Evolutionary conservation across 2,797 vertebrate genomes (phyloP).

Genomic region (Myotis daubentonii): DNA sequence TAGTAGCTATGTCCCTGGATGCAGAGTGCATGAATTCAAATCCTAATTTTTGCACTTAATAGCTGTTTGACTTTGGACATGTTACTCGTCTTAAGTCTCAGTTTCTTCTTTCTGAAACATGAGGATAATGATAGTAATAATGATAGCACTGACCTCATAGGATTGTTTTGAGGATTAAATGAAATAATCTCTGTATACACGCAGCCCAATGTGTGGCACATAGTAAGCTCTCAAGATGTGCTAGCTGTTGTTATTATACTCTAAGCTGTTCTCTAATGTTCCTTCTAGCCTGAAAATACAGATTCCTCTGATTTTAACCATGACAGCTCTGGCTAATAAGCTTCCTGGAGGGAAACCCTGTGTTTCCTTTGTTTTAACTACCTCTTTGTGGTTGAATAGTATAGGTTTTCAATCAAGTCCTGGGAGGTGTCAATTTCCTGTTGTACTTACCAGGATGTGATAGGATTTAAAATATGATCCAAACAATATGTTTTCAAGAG

Average conservation of each 20-base stretch:
- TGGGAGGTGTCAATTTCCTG: constrained; percentile 64
- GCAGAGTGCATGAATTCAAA: neutral
- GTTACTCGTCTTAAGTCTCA: neutral
- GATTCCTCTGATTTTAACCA: constrained; percentile 58
- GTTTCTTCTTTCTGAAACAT: neutral
- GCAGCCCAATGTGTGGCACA: neutral
- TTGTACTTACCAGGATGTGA: constrained; percentile 54
- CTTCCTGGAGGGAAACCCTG: constrained; percentile 32
- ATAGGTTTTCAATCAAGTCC: constrained; percentile 57
- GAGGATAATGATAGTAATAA: neutral
- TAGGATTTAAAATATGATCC: constrained; percentile 67
- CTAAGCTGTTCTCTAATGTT: constrained; percentile 16
- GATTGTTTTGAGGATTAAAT: constrained; percentile 15
- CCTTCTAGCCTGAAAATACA: constrained; percentile 20
- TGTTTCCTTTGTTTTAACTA: constrained; percentile 59
- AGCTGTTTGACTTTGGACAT: neutral
- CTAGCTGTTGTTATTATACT: neutral
- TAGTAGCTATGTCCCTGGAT: neutral
- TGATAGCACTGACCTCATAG: neutral
- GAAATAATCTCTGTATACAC: neutral
- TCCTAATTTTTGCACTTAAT: neutral
- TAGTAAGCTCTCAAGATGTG: neutral
- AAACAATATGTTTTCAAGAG: constrained; percentile 29
- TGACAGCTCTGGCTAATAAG: constrained; percentile 30
- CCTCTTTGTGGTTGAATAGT: constrained; percentile 54